Base-by-base conservation (phyloP, 2,797 vertebrate species). In the Rachycentron canadum region DNA sequence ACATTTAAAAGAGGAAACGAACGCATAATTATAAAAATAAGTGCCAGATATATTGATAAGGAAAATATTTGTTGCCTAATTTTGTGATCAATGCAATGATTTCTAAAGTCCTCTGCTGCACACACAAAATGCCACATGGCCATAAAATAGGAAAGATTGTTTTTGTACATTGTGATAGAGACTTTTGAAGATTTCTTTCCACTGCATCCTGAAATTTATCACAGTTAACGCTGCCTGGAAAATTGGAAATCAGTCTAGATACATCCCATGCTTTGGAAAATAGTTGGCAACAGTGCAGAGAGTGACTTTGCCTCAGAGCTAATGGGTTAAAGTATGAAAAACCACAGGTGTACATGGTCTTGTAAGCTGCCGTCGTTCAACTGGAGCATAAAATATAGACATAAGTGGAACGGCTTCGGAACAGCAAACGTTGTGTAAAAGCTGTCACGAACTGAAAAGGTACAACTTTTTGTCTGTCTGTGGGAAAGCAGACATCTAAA, bases 181-280 rank as follows among this genome's bases (percentile, higher is more conserved):
- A 21, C 8, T 10, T n/a, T 36, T 56, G 30, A 30, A 34, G 32
- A 13, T 2, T 19, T 16, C 25, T 16, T 57, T 50, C 45, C 4
- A 25, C 8, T 13, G 1, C 14, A 47, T 34, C 26, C 23, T 47
- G 14, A n/a, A 62, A 40, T 26, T 16, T 26, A 23, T 23, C 12
- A 30, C 13, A n/a, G 49, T 8, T 19, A 25, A 7, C 0, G 36
- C 19, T 62, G 28, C 23, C 26, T 45, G 25, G 60, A n/a, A 47
- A 64, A 53, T 38, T 58, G 52, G 40, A 68, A 73, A 53, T 32
- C 38, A 13, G 30, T 52, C 11, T 43, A 21, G 10, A 47, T 26
- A 3, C 17, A 32, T 50, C 52, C 2, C 16, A 34, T 61, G 45
- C 23, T 43, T 52, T 34, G n/a, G 21, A 21, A 25, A 32, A 52